Percentiles rank a stretch among this genome's conserved stretches.
Conservation (phyloP, 2,113 vertebrate genomes). For the Salvelinus sp. region DNA sequence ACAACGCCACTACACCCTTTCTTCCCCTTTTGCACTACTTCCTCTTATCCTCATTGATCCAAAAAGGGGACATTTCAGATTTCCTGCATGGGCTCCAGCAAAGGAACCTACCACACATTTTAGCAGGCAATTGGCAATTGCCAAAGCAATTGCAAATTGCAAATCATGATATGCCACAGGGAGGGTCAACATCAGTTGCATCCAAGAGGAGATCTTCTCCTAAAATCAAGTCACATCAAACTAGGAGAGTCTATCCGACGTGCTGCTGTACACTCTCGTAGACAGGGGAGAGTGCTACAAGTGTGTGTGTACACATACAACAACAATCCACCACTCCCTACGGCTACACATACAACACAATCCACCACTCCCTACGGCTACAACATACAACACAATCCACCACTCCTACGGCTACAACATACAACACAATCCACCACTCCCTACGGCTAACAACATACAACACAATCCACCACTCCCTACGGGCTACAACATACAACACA, state of each 20-base stretch:
- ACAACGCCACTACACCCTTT: conserved; percentile 4
- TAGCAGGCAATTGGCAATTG: background rate
- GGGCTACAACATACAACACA: too few species aligned
- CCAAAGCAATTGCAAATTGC: conserved; percentile 33
- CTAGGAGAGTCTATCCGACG: conserved; percentile 32
- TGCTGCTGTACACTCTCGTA: conserved; percentile 32
- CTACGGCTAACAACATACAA: too few species aligned
- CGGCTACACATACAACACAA: too few species aligned
- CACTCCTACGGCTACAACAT: too few species aligned
- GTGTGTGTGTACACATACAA: too few species aligned
- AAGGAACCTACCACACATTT: background rate
- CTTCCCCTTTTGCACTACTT: background rate
- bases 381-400: too few species aligned
- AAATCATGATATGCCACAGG: conserved; percentile 40
- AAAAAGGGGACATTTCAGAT: background rate
- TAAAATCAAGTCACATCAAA: conserved; percentile 54
- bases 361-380: too few species aligned
- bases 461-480: too few species aligned
- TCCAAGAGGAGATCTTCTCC: conserved; percentile 49
- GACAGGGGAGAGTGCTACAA: conserved; percentile 1
- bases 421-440: too few species aligned
- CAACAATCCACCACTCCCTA: too few species aligned
- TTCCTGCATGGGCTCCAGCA: background rate
- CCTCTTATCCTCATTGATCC: background rate
- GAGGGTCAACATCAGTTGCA: conserved; percentile 51